Base-by-base conservation (phyloP, 1,140 invertebrate species). In the Helicoverpa armigera region DNA sequence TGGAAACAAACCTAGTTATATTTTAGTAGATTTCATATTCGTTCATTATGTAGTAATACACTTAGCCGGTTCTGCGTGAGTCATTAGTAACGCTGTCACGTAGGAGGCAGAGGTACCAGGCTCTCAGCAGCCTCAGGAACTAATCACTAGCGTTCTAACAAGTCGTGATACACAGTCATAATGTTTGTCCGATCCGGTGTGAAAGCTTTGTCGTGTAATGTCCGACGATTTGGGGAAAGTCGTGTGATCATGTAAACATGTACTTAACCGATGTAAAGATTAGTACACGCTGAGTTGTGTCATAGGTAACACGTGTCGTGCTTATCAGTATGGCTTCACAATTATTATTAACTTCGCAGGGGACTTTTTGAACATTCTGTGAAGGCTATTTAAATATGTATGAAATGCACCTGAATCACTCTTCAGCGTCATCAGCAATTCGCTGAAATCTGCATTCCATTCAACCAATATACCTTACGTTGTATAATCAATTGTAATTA, bases 101-200 rank as follows among this genome's bases (percentile, higher is more conserved):
- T 67, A 10, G 63, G n/a, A 58, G 12, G 18, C n/a, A 10, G 18
- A 16, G 29, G 60, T 65, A 65, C 63, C 63, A 67, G 63, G 63
- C 35, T n/a, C n/a, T 3, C 35, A 67, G 35, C 16, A 35, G 11
- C 7, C 63, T n/a, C 35, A 50, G 63, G 63, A 67, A 18, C 63
- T 67, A 43, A 48, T 48, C n/a, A 11, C 35, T 4, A 7, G 60
- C 13, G 12, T n/a, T n/a, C 61, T n/a, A 9, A n/a, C 10, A 7
- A 31, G 29, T 31, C 2, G 31, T n/a, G 16, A 31, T 31, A 35
- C 0, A 3, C 11, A 18, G 35, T 61, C 29, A 14, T 35, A 29
- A 43, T 13, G 13, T 14, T 43, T 16, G 12, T 13, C n/a, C 35
- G n/a, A 31, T 23, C 12, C 14, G 12, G 53, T 54, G 13, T 65